Percentiles rank a stretch among this genome's conserved stretches.
These are phyloP conservation scores for Spodoptera litura DNA, from an alignment of 1,140 invertebrate genomes.

Conservation along the genomic window DNA sequence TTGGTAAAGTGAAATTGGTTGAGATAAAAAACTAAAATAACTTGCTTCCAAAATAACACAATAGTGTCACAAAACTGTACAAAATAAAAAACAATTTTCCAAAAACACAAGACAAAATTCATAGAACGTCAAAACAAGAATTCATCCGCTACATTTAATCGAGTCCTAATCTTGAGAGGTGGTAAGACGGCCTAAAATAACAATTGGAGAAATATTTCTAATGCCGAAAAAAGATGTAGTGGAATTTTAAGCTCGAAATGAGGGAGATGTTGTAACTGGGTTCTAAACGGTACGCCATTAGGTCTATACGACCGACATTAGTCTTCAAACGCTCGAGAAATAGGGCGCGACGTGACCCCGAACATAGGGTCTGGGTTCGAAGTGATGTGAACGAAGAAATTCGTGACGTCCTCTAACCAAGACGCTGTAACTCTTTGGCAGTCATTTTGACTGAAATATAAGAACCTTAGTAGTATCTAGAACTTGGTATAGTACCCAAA, in stretches of 20 bases:
- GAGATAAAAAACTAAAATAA: not conserved
- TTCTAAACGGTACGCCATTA: slow-evolving; percentile 45
- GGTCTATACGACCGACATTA: slow-evolving; percentile 41
- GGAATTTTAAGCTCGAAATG: slow-evolving; percentile 39
- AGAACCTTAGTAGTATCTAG: no score
- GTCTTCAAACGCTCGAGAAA: slow-evolving; percentile 37
- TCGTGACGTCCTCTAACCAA: slow-evolving; percentile 6
- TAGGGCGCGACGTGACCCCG: slow-evolving; percentile 35
- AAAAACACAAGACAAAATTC: slow-evolving; percentile 17
- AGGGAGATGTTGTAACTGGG: slow-evolving; percentile 32
- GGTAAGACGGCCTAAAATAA: slow-evolving; percentile 38
- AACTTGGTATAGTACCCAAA: no score
- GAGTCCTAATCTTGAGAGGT: slow-evolving; percentile 6
- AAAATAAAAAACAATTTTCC: slow-evolving; percentile 20
- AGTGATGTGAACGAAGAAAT: slow-evolving; percentile 10
- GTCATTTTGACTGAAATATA: not conserved
- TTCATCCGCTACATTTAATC: slow-evolving; percentile 32
- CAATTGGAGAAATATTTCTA: slow-evolving; percentile 17
- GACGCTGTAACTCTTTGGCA: slow-evolving; percentile 24
- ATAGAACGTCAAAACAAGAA: slow-evolving; percentile 16
- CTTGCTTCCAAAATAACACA: not conserved
- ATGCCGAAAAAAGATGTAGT: slow-evolving; percentile 23
- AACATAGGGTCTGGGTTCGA: not conserved
- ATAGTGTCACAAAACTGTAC: slow-evolving; percentile 9
- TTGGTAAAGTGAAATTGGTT: no score